Evolutionary conservation across 2,888 invertebrate genomes (phyloP), one percentile per base, ranked within the genome.

Genomic region (Ectemnius continuus): DNA sequence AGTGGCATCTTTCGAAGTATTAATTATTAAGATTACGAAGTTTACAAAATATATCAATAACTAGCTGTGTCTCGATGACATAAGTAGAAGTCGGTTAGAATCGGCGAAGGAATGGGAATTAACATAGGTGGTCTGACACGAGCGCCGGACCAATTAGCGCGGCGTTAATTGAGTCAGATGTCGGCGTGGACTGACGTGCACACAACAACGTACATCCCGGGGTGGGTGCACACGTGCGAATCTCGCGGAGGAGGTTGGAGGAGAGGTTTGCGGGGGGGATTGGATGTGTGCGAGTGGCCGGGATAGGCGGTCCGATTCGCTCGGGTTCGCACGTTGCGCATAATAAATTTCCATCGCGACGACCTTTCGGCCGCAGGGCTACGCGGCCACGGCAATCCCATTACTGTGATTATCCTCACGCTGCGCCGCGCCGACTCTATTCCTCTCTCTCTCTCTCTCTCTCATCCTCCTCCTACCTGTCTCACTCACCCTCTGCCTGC

Each of bases 81-180:
- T 66, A 68, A 82, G 78, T 80, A 72, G 62, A 63, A 67, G 58
- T 45, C 58, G 14, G 14, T 20, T 48, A 36, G 56, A 20, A 58
- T 46, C 57, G 47, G 62, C 16, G 62, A 69, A 47, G 67, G 58
- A 79, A 83, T 82, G 81, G 76, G 70, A 83, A 83, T 83, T 82
- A 82, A 68, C 67, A 52, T 16, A 65, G 52, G 60, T 57, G 69
- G 72, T 70, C 70, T 66, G 76, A 66, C 64, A 79, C 73, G 77
- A 75, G 64, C 79, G 36, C 61, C 67, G 73, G 67, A 68, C 75
- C 83, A 83, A 83, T 82, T 83, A 83, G 81, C 81, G 76, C 81
- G 75, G 82, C 79, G 79, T 83, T 83, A 83, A 83, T 83, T 83
- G 82, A 83, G 79, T 81, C 78, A 62, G 71, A 62, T 77, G 75